Percentiles rank a stretch among this genome's conserved stretches.
These are phyloP conservation scores for Drosophila birchii DNA, from an alignment of 2,888 invertebrate species.

Conservation along the genomic window DNA sequence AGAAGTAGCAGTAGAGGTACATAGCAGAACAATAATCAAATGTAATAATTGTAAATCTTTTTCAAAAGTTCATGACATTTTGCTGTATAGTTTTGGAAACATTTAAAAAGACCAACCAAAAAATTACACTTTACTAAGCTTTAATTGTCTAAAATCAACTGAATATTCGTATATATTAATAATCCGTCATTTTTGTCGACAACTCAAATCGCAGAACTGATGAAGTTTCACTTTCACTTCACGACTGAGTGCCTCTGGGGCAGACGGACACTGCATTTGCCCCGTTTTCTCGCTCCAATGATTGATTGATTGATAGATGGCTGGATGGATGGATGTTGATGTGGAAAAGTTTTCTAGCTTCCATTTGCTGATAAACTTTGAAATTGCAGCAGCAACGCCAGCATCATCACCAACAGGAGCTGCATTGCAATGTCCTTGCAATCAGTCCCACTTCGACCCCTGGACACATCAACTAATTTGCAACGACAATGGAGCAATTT, in stretches of 20 bases:
- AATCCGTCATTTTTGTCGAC: not conserved
- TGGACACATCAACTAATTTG: conserved; percentile 54
- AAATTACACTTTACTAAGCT: not conserved
- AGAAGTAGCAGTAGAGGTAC: no score
- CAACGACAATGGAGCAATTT: conserved; percentile 59
- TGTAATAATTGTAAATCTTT: no score
- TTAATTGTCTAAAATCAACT: not conserved
- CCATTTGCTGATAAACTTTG: conserved; percentile 25
- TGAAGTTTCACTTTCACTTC: not conserved
- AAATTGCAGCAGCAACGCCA: conserved; percentile 13
- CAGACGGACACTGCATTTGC: conserved; percentile 1
- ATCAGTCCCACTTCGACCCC: conserved; percentile 8
- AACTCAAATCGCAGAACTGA: not conserved
- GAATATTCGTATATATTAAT: no score
- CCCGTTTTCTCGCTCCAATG: conserved; percentile 5
- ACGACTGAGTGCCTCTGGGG: no score
- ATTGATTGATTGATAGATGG: conserved; percentile 25
- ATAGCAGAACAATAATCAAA: no score
- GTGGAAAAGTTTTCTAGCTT: conserved; percentile 14
- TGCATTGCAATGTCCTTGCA: conserved; percentile 11
- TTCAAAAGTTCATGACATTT: no score
- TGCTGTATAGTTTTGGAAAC: not conserved
- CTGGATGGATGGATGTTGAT: conserved; percentile 13
- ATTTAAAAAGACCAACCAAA: not conserved
- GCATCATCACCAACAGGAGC: not conserved